Conservation (phyloP, 2,888 invertebrate genomes). For the Deilephila elpenor region DNA sequence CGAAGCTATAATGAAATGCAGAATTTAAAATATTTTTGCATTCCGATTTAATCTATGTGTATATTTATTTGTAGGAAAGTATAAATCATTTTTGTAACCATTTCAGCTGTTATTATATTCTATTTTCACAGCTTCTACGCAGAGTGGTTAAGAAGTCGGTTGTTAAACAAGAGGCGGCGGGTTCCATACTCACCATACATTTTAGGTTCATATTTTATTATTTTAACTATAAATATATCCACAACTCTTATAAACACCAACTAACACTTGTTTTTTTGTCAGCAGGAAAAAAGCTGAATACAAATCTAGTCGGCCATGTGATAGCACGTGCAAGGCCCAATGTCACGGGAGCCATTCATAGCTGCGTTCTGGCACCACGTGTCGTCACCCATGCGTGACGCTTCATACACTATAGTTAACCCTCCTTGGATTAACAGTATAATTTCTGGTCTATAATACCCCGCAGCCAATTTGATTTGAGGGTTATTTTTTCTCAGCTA, state of each 20-base stretch:
- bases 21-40: slow-evolving; percentile 25
- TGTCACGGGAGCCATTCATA: slow-evolving; percentile 66
- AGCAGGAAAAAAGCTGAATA: slow-evolving; percentile 1
- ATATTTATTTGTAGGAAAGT: too few species aligned
- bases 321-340: slow-evolving; percentile 52
- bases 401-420: neutral
- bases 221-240: neutral
- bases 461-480: slow-evolving; percentile 19
- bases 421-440: neutral
- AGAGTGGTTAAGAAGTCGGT: too few species aligned
- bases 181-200: too few species aligned
- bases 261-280: neutral
- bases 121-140: too few species aligned
- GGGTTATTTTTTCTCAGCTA: slow-evolving; percentile 22
- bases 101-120: too few species aligned
- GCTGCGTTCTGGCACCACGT: slow-evolving; percentile 47
- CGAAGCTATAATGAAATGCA: slow-evolving; percentile 31
- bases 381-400: slow-evolving; percentile 54
- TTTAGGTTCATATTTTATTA: too few species aligned
- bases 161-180: too few species aligned
- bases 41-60: too few species aligned
- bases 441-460: neutral
- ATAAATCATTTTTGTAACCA: too few species aligned
- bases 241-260: neutral
- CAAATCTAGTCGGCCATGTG: slow-evolving; percentile 32